Conservation (phyloP, 2,113 vertebrate genomes). For the Psittacara wagleri region DNA sequence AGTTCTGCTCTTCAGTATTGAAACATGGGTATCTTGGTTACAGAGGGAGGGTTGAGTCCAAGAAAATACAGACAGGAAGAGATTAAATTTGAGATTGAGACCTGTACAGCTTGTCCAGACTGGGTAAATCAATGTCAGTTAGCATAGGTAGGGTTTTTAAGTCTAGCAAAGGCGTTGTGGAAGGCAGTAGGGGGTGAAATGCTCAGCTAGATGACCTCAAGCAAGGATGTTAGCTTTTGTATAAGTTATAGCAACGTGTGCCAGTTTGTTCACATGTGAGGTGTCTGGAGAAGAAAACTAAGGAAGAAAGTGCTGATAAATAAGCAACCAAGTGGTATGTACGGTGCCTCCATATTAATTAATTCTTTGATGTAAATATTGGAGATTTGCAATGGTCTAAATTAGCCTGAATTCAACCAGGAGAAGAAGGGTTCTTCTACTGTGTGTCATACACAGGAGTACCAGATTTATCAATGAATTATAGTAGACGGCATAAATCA, state of each 20-base stretch:
- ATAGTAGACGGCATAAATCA: not conserved
- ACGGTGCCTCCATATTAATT: not conserved
- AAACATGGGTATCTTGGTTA: not conserved
- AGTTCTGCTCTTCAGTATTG: not conserved
- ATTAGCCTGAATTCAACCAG: not conserved
- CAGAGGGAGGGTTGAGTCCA: not conserved
- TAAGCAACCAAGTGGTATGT: not conserved
- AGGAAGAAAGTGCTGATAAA: not conserved
- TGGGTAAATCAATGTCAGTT: conserved; percentile 24
- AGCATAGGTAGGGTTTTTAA: not conserved
- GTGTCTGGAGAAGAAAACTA: not conserved
- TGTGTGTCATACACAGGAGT: not conserved
- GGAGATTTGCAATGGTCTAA: not conserved
- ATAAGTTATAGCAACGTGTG: not conserved
- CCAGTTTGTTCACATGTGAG: not conserved
- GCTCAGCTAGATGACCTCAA: not conserved
- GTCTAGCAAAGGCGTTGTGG: not conserved
- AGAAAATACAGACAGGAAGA: not conserved
- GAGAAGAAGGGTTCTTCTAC: not conserved
- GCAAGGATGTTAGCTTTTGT: not conserved
- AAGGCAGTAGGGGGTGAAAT: not conserved
- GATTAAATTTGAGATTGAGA: not conserved
- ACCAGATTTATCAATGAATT: not conserved
- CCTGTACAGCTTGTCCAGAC: not conserved
- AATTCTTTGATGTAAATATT: not conserved